Base-by-base conservation (phyloP, 2,113 vertebrate genomes). In the Setophaga kirtlandii region DNA sequence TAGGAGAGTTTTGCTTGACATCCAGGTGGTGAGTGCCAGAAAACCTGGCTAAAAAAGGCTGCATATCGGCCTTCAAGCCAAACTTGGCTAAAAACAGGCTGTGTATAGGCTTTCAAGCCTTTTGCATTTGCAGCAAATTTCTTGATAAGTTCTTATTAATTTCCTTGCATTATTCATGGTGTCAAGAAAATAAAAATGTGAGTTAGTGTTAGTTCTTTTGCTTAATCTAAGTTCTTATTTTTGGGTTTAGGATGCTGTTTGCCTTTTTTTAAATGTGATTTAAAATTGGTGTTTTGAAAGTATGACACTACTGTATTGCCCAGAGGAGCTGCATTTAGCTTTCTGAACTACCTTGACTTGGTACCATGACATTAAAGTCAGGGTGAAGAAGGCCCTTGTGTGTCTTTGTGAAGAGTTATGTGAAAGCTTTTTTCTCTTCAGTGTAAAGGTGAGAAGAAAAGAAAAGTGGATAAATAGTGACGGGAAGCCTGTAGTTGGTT, bases 101-200 rank as follows among this genome's bases (percentile, higher is more conserved):
- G 12, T 6, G 15, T 27, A 44, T 9, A 44, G 49, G 31, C 22
- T 35, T 73, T 80, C 8, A 41, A 41, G 17, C 17, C 9, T 83
- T 89, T 69, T 50, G 6, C 21, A 27, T 63, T 92, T 81, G 44
- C 24, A n/a, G 12, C 52, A 2, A 19, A 41, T 80, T 60, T 88
- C 41, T 71, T 69, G 8, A 0, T 76, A 6, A 30, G 25, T 77
- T 89, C 28, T 52, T 55, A 31, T 0, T 58, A 0, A 14, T 25
- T 83, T 78, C 35, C 22, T 87, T 47, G 11, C 7, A 0, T 81
- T 81, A 31, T 55, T 81, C 14, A 52, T 21, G 14, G 1, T 81
- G 33, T 59, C 30, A 87, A 25, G 44, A 77, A 82, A 89, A 70
- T 23, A 24, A 52, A 83, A 70, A 25, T 68, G 47, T 35, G 5